Evolutionary conservation across 2,113 vertebrate genomes (phyloP).

Genomic region (Rutilus rutilus): DNA sequence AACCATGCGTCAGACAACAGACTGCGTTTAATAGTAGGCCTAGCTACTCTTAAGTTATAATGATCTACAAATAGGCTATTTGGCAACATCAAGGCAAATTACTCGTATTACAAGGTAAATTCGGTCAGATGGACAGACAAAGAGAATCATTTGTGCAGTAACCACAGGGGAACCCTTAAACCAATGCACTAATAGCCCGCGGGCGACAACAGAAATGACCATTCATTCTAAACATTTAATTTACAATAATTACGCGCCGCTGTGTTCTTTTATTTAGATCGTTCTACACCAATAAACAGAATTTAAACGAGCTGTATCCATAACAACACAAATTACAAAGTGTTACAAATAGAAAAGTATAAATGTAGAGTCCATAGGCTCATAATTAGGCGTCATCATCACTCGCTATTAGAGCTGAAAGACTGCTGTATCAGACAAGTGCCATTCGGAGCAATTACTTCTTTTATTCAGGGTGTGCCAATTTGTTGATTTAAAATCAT

Average conservation of each 20-base stretch:
- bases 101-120: constrained; percentile 32
- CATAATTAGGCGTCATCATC: constrained; percentile 15
- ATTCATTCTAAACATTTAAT: constrained; percentile 49
- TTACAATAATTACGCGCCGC: constrained; percentile 47
- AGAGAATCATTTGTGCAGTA: constrained; percentile 29
- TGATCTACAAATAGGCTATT: constrained; percentile 19
- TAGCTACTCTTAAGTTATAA: constrained; percentile 10
- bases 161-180: constrained; percentile 46
- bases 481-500: constrained; percentile 20
- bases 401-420: not conserved
- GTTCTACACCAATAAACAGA: constrained; percentile 5
- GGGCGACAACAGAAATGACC: constrained; percentile 45
- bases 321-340: constrained; percentile 26
- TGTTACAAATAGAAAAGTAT: constrained; percentile 6
- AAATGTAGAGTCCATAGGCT: not conserved
- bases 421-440: not conserved
- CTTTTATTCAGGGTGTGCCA: not conserved
- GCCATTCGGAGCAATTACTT: not conserved
- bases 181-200: constrained; percentile 43
- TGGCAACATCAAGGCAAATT: constrained; percentile 38
- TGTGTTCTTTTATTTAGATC: constrained; percentile 37
- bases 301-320: constrained; percentile 32
- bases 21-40: constrained; percentile 11
- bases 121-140: constrained; percentile 44
- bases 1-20: constrained; percentile 31